Base-by-base conservation (phyloP, 2,113 vertebrate genomes). In the Tapirus terrestris region DNA sequence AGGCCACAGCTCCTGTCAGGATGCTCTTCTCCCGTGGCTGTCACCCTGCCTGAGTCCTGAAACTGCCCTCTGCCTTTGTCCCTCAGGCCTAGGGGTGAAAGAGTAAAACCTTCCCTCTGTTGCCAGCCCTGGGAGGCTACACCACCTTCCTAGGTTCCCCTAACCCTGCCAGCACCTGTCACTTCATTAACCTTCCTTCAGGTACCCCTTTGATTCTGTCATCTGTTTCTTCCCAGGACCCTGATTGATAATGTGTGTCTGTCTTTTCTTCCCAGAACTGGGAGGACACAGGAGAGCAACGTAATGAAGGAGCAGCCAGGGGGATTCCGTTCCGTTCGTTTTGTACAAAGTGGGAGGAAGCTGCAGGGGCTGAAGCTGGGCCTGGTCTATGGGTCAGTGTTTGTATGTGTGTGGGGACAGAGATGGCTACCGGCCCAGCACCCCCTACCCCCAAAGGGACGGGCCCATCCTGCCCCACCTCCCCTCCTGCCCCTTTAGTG, bases 81-180 rank as follows among this genome's bases (percentile, higher is more conserved):
- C 21, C 60, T 68, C 18, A n/a, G 63, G 39, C 85, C 45, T 68
- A 36, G 20, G 8, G 16, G 29, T 63, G 48, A n/a, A 48, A 51
- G 8, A 1, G 11, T 4, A 13, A 8, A 45, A 13, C 9, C 4
- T 25, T 14, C 39, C 1, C 9, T 61, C 23, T 6, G 0, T 5
- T 39, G 85, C n/a, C 16, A 51, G 79, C 16, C n/a, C 8, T 45
- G 39, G 43, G 48, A 23, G 36, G 4, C 48, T 11, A 20, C 1
- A 1, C 0, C 23, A 14, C 2, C 6, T 16, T 0, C 10, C 18
- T 23, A 6, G 2, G 16, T 33, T 81, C 61, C 72, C 58, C 27
- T 20, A 3, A 27, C 21, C 53, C 88, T 36, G 10, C 27, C 65
- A 60, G 7, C 1, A 2, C 0, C 67, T 23, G 3, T 33, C 73